Conservation (phyloP, 92 coral and sea anemone species). For the Epizoanthus ramosus region DNA sequence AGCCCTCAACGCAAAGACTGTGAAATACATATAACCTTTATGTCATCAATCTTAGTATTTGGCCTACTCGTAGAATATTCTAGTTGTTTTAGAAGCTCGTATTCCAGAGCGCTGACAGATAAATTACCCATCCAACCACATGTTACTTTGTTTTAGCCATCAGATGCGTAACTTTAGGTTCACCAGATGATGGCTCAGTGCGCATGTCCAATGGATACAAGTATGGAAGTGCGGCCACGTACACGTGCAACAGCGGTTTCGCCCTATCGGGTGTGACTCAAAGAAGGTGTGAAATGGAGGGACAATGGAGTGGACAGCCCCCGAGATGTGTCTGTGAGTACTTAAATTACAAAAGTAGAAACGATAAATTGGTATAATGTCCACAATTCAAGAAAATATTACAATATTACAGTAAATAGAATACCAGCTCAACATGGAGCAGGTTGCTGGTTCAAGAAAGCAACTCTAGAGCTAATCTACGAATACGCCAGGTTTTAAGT, state of each 20-base stretch:
- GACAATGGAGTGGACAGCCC: conserved; percentile 79
- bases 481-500: too few species aligned
- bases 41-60: too few species aligned
- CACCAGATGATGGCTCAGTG: conserved; percentile 69
- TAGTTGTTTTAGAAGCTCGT: too few species aligned
- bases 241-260: conserved; percentile 71
- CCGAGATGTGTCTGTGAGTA: conserved; percentile 97
- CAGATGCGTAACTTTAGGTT: conserved; percentile 79
- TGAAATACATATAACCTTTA: background rate
- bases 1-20: too few species aligned
- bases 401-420: too few species aligned
- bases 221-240: conserved; percentile 75
- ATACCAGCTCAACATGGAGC: too few species aligned
- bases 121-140: background rate
- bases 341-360: background rate
- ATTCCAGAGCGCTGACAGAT: background rate
- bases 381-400: background rate
- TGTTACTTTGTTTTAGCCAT: conserved; percentile 55
- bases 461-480: too few species aligned
- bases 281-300: conserved; percentile 75
- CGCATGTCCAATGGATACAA: conserved; percentile 68
- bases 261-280: conserved; percentile 67
- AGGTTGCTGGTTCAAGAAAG: too few species aligned
- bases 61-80: too few species aligned
- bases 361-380: background rate